These are phyloP conservation scores for Montipora capricornis DNA, from an alignment of 64 coral and sea anemone species.

Conservation along the genomic window DNA sequence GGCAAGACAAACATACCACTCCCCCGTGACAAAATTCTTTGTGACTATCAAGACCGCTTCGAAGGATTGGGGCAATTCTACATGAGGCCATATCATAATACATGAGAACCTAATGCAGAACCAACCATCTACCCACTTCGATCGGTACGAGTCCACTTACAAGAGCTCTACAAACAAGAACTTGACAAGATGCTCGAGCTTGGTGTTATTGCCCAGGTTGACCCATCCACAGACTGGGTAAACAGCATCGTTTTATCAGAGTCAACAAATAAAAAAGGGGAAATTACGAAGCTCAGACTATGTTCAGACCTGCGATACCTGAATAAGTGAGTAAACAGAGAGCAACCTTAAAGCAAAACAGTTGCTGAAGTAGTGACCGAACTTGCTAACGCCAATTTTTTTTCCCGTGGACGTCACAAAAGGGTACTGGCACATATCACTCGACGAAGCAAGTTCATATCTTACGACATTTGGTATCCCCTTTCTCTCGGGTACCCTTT, in stretches of 20 bases:
- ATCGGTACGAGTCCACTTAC: constrained; percentile 39
- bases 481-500: constrained; percentile 55
- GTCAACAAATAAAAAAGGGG: constrained; percentile 51
- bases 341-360: constrained; percentile 66
- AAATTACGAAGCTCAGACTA: constrained; percentile 41
- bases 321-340: constrained; percentile 61
- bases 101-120: constrained; percentile 16
- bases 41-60: constrained; percentile 32
- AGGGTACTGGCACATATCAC: constrained; percentile 71
- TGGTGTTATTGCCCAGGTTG: constrained; percentile 55
- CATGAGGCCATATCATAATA: constrained; percentile 80
- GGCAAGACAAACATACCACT: neutral
- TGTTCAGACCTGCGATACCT: constrained; percentile 51
- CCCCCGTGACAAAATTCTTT: constrained; percentile 28
- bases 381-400: constrained; percentile 35
- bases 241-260: constrained; percentile 41
- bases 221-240: neutral
- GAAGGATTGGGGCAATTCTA: constrained; percentile 56
- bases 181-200: constrained; percentile 66
- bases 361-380: constrained; percentile 50
- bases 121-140: constrained; percentile 51
- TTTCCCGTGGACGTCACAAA: constrained; percentile 57
- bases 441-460: constrained; percentile 63
- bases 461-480: constrained; percentile 38
- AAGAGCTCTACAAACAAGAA: constrained; percentile 26